Evolutionary conservation across 2,888 invertebrate species (phyloP).

Genomic region (Lypha dubia): DNA sequence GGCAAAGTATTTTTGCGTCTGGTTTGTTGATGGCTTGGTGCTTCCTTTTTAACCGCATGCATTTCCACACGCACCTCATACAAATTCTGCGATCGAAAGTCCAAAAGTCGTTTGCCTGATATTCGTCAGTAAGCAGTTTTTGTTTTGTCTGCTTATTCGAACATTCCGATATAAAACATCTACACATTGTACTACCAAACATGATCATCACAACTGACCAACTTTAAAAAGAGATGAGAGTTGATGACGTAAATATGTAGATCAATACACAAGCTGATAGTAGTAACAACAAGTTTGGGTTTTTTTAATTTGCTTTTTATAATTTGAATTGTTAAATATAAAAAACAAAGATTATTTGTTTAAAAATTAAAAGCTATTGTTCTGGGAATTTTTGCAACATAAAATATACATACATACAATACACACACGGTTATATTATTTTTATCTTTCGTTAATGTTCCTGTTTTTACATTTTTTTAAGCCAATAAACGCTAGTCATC

Average conservation of each 20-base stretch:
- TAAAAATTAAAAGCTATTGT: background rate
- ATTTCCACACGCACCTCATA: background rate
- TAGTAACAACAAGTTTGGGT: constrained; percentile 9
- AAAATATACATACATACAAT: background rate
- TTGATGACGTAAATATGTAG: constrained; percentile 24
- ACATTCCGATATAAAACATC: constrained; percentile 45
- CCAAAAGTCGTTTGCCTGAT: constrained; percentile 51
- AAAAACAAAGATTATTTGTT: background rate
- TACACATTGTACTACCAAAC: background rate
- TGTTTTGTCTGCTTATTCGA: constrained; percentile 38
- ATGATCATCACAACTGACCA: constrained; percentile 58
- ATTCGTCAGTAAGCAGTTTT: constrained; percentile 18
- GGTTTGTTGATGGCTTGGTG: constrained; percentile 1
- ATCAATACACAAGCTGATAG: constrained; percentile 11
- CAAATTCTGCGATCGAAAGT: constrained; percentile 50
- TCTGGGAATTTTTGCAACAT: background rate
- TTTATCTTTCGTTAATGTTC: background rate
- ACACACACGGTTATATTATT: background rate
- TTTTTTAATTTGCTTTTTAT: constrained; percentile 2
- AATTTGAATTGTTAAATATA: background rate
- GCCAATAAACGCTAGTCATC: background rate
- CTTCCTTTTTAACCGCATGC: constrained; percentile 8
- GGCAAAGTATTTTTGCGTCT: constrained; percentile 25
- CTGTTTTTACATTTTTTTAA: background rate
- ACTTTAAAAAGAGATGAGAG: constrained; percentile 21